Conservation (phyloP, 2,113 vertebrate genomes). For the Uropsilus gracilis region DNA sequence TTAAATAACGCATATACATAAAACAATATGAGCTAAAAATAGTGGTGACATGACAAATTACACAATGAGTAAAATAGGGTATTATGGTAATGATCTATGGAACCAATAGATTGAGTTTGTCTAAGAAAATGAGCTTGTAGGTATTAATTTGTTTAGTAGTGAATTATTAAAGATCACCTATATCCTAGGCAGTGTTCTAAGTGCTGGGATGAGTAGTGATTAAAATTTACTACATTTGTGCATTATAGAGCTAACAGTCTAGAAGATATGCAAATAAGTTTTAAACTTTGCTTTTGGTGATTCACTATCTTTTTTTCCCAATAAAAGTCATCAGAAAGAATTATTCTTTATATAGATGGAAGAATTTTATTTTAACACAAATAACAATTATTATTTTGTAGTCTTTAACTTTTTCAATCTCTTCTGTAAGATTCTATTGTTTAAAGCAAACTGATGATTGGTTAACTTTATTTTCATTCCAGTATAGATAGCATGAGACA, state of each 20-base stretch:
- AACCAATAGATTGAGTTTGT: background rate
- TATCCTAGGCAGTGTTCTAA: background rate
- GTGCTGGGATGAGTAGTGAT: background rate
- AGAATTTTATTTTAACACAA: background rate
- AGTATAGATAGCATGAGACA: background rate
- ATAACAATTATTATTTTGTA: background rate
- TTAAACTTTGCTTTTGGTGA: background rate
- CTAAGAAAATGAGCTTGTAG: background rate
- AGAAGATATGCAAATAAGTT: background rate
- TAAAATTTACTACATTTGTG: background rate
- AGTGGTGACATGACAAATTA: background rate
- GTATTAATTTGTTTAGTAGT: background rate
- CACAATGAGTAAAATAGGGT: background rate
- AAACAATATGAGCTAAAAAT: background rate
- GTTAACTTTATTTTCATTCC: background rate
- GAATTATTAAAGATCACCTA: background rate
- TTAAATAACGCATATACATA: slow-evolving; percentile 6
- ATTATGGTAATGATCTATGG: background rate
- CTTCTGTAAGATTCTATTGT: background rate
- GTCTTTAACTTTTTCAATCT: background rate
- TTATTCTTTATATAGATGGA: background rate
- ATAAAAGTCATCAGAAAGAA: background rate
- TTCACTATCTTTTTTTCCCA: background rate
- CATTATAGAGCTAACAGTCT: background rate
- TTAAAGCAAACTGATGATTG: background rate